Percentiles rank a stretch among this genome's conserved stretches.
phyloP scores from a whole-genome alignment of 2,113 vertebrate genomes.

The Brevimyrus niger region DNA sequence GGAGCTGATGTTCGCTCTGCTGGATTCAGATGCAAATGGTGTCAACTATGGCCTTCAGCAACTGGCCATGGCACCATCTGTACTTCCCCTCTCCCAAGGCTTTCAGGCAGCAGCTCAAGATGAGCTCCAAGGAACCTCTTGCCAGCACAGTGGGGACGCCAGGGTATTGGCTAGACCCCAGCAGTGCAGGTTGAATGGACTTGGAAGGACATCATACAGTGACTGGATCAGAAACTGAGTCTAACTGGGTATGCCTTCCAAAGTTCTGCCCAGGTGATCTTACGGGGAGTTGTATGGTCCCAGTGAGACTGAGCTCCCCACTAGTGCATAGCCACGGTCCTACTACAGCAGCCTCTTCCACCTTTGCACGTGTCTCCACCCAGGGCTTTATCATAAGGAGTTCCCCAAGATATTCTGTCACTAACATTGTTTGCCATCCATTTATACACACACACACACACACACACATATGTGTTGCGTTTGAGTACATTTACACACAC shows the following conservation, averaged over 20 bases:
- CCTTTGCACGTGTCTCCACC: no score
- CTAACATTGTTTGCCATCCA: no score
- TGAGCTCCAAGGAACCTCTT: not conserved
- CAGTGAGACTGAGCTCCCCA: not conserved
- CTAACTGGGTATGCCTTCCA: not conserved
- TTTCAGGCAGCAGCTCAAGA: not conserved
- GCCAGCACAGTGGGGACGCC: not conserved
- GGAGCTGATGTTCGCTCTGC: not conserved
- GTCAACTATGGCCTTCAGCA: not conserved
- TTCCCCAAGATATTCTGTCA: no score
- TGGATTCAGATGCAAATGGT: not conserved
- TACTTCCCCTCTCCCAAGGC: not conserved
- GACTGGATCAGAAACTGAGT: not conserved
- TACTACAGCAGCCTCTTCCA: no score
- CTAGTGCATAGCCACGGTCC: not conserved
- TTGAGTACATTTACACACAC: no score
- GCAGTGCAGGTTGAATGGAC: not conserved
- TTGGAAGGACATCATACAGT: not conserved
- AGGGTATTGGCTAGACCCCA: not conserved
- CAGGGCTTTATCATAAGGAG: no score
- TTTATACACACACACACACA: no score
- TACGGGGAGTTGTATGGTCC: not conserved
- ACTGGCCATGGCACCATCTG: not conserved
- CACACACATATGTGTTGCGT: no score
- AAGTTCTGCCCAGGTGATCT: not conserved